Percentiles rank a stretch among this genome's conserved stretches.
Evolutionary conservation across 2,797 vertebrate species (phyloP).

Genomic region (Alfaro cultratus): DNA sequence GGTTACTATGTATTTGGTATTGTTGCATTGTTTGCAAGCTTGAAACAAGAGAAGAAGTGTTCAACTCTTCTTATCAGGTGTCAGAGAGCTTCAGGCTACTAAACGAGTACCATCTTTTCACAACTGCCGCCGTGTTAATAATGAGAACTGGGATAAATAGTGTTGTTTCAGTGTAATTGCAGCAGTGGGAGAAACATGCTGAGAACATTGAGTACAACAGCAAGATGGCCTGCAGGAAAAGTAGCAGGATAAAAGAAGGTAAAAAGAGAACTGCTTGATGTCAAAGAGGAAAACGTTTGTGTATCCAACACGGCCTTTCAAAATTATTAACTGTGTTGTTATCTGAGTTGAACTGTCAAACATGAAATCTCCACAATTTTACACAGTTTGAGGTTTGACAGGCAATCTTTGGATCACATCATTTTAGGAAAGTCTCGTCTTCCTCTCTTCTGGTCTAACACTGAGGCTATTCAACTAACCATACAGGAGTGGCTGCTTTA

Average conservation of each 20-base stretch:
- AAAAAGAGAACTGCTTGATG: neutral
- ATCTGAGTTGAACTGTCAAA: neutral
- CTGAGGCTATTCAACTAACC: neutral
- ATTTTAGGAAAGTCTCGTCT: neutral
- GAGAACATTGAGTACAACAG: constrained; percentile 35
- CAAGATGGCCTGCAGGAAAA: constrained; percentile 25
- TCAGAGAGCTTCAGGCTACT: constrained; percentile 43
- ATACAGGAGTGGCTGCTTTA: neutral
- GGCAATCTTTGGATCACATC: neutral
- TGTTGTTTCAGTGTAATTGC: constrained; percentile 64
- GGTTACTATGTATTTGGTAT: constrained; percentile 5
- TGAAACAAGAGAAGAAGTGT: constrained; percentile 58
- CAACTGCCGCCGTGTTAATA: constrained; percentile 45
- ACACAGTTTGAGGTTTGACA: neutral
- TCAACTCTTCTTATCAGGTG: constrained; percentile 41
- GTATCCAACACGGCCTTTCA: neutral
- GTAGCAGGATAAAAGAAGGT: neutral
- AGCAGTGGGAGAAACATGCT: constrained; percentile 56
- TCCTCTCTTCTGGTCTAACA: neutral
- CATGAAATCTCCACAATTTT: neutral
- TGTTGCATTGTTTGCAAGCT: constrained; percentile 17
- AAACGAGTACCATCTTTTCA: constrained; percentile 49
- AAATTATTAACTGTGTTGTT: neutral
- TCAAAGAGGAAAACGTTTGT: neutral
- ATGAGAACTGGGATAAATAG: constrained; percentile 59